Evolutionary conservation across 2,113 vertebrate species (phyloP), one percentile per base, ranked within the genome.

Genomic region (Astur gentilis): DNA sequence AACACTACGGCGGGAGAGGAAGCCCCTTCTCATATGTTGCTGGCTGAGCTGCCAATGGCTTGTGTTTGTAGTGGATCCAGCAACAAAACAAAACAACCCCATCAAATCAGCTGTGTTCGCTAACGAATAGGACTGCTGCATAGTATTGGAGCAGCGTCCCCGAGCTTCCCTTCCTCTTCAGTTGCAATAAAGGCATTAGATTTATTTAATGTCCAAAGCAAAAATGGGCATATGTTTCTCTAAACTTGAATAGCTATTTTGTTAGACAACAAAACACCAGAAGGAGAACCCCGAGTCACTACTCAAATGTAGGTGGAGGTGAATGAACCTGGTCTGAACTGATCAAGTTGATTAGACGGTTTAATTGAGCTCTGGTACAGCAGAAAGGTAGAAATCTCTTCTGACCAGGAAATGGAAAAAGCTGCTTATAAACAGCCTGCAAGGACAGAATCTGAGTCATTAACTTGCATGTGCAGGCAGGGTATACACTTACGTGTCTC

Each of bases 31-130:
- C 94, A 47, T 78, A 87, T 92, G 94, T 89, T 97, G 92, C n/a
- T 84, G 75, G 79, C 87, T 93, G 94, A 86, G 70, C 76, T 98
- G 97, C 97, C 97, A 97, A 79, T 92, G 94, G 55, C 71, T 95
- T 83, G 76, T 94, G 42, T 97, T 96, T 98, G 95, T 97, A 97
- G 90, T 93, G 55, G 72, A 96, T 98, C 98, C 97, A 98, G 94
- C 95, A 96, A 93, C 32, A 67, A 96, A 93, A 96, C 26, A 66
- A 94, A 92, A 89, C 95, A 31, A 57, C 69, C 61, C 49, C 47
- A 93, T 89, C 95, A 76, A 87, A 94, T 98, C 97, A 97, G 94
- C 97, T 97, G 97, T 94, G 86, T 54, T 26, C 10, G n/a, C 82
- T 97, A 95, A 93, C 31, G 15, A 85, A 86, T 83, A 82, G 34